Percentiles rank a stretch among this genome's conserved stretches.
These are phyloP conservation scores for Collichthys lucidus DNA, from an alignment of 2,113 vertebrate genomes.

Conservation along the genomic window DNA sequence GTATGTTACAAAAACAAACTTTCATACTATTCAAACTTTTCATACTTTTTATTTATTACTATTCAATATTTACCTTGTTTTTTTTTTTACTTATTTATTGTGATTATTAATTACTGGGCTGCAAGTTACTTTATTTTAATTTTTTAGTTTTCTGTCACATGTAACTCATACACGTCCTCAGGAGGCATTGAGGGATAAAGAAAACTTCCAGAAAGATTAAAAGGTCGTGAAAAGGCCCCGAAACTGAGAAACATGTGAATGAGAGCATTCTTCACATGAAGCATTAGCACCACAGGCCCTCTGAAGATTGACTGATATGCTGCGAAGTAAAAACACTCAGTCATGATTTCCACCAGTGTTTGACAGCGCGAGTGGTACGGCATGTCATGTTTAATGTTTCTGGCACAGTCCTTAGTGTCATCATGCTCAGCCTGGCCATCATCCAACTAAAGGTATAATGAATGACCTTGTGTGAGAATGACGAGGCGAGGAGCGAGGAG, in stretches of 20 bases:
- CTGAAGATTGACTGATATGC: background rate
- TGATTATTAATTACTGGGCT: too few species aligned
- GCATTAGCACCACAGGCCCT: background rate
- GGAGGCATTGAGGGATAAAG: background rate
- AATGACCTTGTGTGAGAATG: slow-evolving; percentile 58
- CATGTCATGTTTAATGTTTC: slow-evolving; percentile 67
- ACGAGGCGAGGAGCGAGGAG: slow-evolving; percentile 10
- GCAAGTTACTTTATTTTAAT: background rate
- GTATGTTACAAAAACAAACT: too few species aligned
- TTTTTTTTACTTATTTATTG: too few species aligned
- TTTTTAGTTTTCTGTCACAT: background rate
- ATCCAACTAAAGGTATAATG: slow-evolving; percentile 66
- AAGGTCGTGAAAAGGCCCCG: background rate
- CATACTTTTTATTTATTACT: background rate
- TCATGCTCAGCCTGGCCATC: slow-evolving; percentile 62
- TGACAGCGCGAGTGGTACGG: slow-evolving; percentile 49
- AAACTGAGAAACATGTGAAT: background rate
- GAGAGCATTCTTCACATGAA: background rate
- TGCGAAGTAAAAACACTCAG: slow-evolving; percentile 41
- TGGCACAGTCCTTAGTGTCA: slow-evolving; percentile 66
- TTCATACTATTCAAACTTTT: too few species aligned
- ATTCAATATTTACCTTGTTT: background rate
- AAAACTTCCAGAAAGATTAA: background rate
- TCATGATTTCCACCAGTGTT: slow-evolving; percentile 41
- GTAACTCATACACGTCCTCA: background rate